Conservation (phyloP, 2,888 invertebrate genomes). For the Macrosiphum euphorbiae region DNA sequence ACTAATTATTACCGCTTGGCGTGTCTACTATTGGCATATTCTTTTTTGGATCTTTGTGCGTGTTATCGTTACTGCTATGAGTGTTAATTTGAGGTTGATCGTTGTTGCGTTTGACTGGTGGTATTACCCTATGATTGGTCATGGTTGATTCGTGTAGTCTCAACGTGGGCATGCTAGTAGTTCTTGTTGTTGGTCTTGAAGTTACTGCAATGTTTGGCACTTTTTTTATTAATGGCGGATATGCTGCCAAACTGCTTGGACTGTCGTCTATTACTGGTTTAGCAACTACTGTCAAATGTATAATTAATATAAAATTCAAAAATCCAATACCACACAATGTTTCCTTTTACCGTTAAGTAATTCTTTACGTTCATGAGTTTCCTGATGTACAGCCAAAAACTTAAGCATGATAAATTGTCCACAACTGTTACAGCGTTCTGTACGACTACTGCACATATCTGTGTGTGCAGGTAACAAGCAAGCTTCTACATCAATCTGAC, state of each 20-base stretch:
- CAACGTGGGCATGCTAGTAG: constrained; percentile 50
- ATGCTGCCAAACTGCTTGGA: constrained; percentile 51
- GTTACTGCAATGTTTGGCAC: constrained; percentile 33
- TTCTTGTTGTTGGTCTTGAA: constrained; percentile 36
- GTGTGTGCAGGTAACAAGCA: constrained; percentile 76
- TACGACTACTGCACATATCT: constrained; percentile 80
- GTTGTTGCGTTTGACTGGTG: constrained; percentile 61
- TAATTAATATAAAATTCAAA: constrained; percentile 25
- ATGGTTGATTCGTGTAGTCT: constrained; percentile 45
- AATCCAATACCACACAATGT: background rate
- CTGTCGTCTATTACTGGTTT: constrained; percentile 32
- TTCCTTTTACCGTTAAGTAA: constrained; percentile 74
- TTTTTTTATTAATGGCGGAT: constrained; percentile 60
- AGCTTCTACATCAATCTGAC: constrained; percentile 77
- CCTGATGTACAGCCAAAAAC: constrained; percentile 76
- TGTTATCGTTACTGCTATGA: constrained; percentile 37
- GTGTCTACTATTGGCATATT: constrained; percentile 41
- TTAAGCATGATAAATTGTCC: constrained; percentile 80
- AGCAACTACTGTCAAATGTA: constrained; percentile 27
- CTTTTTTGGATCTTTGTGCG: constrained; percentile 44
- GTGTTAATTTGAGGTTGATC: constrained; percentile 64
- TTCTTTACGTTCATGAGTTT: constrained; percentile 78
- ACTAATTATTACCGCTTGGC: constrained; percentile 36
- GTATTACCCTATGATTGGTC: constrained; percentile 41
- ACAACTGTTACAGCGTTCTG: constrained; percentile 79